Conservation (phyloP, 2,113 vertebrate species). For the Epinephelus lanceolatus region DNA sequence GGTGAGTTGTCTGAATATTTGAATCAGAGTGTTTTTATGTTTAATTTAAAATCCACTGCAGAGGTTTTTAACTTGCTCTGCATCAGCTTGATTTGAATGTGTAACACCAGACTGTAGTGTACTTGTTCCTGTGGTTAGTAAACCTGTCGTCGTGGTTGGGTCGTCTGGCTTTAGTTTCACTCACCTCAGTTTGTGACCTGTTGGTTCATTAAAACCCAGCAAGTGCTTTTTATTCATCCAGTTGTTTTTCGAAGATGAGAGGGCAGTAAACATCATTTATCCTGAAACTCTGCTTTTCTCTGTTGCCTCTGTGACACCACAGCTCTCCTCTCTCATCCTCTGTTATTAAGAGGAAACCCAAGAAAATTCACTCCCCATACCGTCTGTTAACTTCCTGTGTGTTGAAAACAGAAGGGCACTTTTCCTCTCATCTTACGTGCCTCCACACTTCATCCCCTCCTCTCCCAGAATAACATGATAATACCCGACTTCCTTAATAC, state of each 20-base stretch:
- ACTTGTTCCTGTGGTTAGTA: background rate
- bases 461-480: slow-evolving; percentile 43
- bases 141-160: background rate
- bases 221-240: background rate
- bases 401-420: slow-evolving; percentile 55
- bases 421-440: slow-evolving; percentile 60
- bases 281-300: background rate
- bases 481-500: slow-evolving; percentile 21
- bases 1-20: slow-evolving; percentile 83
- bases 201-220: background rate
- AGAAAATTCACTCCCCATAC: slow-evolving; percentile 20
- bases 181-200: background rate
- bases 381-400: slow-evolving; percentile 16
- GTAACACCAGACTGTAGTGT: background rate
- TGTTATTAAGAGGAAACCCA: slow-evolving; percentile 42
- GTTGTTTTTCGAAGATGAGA: background rate
- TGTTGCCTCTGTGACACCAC: background rate
- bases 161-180: background rate
- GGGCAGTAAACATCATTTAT: background rate
- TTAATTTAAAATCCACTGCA: background rate
- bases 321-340: slow-evolving; percentile 7
- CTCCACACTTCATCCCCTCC: slow-evolving; percentile 7
- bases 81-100: background rate
- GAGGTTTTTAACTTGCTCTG: background rate
- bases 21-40: background rate